Conservation (phyloP, 1,140 invertebrate species). For the Eumeta japonica region DNA sequence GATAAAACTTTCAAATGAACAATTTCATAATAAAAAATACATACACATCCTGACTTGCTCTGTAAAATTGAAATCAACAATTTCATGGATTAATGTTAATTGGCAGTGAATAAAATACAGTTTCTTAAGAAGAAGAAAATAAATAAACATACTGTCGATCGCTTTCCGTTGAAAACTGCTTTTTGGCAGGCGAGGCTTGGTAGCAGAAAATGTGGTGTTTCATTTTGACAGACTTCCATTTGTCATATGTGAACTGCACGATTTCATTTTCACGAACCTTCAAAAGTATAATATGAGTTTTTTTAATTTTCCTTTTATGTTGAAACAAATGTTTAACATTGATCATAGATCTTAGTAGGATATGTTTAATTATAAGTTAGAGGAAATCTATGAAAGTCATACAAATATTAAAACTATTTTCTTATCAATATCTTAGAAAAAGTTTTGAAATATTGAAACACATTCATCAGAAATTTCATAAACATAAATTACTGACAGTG, state of each 20-base stretch:
- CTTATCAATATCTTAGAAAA: too few species aligned
- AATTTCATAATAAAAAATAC: conserved; percentile 9
- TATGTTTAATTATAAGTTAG: too few species aligned
- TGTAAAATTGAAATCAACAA: conserved; percentile 28
- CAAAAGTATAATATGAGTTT: conserved; percentile 10
- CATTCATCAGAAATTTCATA: too few species aligned
- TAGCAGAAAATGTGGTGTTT: conserved; percentile 87
- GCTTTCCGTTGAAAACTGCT: conserved; percentile 72
- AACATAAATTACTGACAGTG: too few species aligned
- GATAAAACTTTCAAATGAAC: conserved; percentile 1
- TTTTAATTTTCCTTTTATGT: neutral
- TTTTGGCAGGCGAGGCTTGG: conserved; percentile 76
- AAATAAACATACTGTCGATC: conserved; percentile 60
- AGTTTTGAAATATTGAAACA: too few species aligned
- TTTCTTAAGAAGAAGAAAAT: conserved; percentile 1
- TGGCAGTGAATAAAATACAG: conserved; percentile 9
- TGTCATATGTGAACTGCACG: conserved; percentile 77
- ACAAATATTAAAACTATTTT: too few species aligned
- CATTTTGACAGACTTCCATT: conserved; percentile 79
- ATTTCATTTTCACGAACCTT: conserved; percentile 77
- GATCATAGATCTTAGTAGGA: too few species aligned
- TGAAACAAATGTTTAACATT: too few species aligned
- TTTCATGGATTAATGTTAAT: neutral
- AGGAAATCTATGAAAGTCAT: too few species aligned
- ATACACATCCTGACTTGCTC: conserved; percentile 54